Evolutionary conservation across 2,113 vertebrate species (phyloP).

Genomic region (Cynoglossus semilaevis): DNA sequence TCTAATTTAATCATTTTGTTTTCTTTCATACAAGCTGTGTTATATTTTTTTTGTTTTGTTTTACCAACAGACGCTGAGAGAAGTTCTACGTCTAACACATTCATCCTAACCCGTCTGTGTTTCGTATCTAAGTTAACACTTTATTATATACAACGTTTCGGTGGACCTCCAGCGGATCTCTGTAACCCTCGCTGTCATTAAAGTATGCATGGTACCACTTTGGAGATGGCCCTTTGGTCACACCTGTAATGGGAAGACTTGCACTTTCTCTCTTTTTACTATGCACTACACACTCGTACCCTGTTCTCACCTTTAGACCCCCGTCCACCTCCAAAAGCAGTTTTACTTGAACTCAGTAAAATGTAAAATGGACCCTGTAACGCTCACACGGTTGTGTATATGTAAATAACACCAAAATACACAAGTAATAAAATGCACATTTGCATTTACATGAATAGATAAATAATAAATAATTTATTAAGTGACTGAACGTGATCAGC

Average conservation of each 20-base stretch:
- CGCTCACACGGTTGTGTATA: conserved; percentile 71
- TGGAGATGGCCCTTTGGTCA: conserved; percentile 68
- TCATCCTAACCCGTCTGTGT: conserved; percentile 24
- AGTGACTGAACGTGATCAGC: not conserved
- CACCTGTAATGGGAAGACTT: conserved; percentile 71
- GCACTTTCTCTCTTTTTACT: conserved; percentile 79
- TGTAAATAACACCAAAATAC: conserved; percentile 77
- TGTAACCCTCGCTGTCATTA: conserved; percentile 49
- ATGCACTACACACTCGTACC: conserved; percentile 71
- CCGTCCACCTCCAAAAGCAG: conserved; percentile 24
- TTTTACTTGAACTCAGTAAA: conserved; percentile 67
- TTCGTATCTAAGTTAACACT: conserved; percentile 41
- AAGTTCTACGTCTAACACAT: conserved; percentile 59
- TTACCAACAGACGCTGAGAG: conserved; percentile 40
- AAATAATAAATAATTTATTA: conserved; percentile 41
- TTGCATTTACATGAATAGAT: conserved; percentile 4
- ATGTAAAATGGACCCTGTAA: conserved; percentile 59
- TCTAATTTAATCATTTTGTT: not conserved
- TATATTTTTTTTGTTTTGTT: conserved; percentile 15
- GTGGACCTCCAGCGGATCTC: conserved; percentile 40
- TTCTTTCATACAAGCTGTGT: conserved; percentile 10
- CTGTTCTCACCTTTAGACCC: conserved; percentile 48
- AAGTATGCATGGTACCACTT: conserved; percentile 75
- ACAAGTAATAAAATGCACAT: conserved; percentile 61
- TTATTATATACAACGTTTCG: conserved; percentile 24